These are phyloP conservation scores for Alcedo quadribrachys DNA, from an alignment of 2,797 vertebrate species.

Conservation along the genomic window DNA sequence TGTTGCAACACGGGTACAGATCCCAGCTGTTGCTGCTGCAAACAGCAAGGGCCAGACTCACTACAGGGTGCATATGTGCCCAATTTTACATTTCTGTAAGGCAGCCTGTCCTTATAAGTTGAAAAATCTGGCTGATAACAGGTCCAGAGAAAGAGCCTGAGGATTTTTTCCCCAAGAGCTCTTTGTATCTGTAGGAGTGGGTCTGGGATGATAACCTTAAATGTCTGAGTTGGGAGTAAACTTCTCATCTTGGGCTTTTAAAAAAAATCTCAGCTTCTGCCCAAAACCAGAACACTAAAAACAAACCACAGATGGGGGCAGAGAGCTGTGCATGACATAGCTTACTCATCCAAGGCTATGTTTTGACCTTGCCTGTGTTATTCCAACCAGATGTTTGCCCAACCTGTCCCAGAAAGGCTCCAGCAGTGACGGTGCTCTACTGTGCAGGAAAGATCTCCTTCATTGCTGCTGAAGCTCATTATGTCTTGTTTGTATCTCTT, in stretches of 20 bases:
- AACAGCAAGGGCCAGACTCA: not conserved
- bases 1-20: rapidly evolving
- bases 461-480: not conserved
- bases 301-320: not conserved
- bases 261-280: not conserved
- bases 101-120: not conserved
- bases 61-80: not conserved
- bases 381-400: not conserved
- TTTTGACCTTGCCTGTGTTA: not conserved
- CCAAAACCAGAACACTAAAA: not conserved
- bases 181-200: not conserved
- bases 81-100: not conserved
- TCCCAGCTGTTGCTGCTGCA: not conserved
- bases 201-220: not conserved
- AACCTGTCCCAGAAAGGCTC: not conserved
- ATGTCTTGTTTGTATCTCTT: not conserved
- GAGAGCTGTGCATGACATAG: not conserved
- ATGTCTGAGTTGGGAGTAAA: not conserved
- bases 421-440: not conserved
- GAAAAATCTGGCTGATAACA: not conserved
- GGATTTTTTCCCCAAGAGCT: not conserved
- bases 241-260: not conserved
- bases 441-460: not conserved
- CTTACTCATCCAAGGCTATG: not conserved
- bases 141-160: not conserved